Evolutionary conservation across 2,113 vertebrate species (phyloP).

Genomic region (Sinocyclocheilus rhinocerous): DNA sequence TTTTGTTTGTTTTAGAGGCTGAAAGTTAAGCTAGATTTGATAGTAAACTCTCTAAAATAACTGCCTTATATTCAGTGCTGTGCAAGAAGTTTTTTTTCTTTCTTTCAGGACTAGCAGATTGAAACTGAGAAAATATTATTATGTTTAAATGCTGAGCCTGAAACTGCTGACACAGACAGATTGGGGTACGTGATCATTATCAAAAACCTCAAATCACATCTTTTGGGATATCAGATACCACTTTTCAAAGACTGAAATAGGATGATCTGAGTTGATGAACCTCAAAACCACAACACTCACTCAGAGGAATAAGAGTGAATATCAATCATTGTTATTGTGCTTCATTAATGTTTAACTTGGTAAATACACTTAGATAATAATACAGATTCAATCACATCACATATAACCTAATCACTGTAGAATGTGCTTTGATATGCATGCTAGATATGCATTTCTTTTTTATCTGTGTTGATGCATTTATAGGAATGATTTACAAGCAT

Average conservation of each 20-base stretch:
- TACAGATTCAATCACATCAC: background rate
- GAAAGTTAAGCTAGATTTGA: conserved; percentile 1
- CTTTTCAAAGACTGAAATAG: no score
- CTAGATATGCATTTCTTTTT: background rate
- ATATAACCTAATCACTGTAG: background rate
- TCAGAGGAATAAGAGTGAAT: background rate
- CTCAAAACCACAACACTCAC: background rate
- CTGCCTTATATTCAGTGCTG: background rate
- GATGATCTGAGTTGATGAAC: background rate
- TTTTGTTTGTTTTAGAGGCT: background rate
- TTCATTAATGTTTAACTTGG: background rate
- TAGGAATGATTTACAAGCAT: background rate
- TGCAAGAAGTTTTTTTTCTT: background rate
- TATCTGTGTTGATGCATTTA: background rate
- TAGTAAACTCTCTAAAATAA: background rate
- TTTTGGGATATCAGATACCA: background rate
- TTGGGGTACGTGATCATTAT: background rate
- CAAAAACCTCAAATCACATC: background rate
- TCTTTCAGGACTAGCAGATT: background rate
- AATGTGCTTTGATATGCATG: background rate
- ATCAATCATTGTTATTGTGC: background rate
- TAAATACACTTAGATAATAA: background rate
- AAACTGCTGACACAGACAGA: background rate
- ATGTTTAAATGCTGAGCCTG: background rate
- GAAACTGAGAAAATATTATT: background rate